Base-by-base conservation (phyloP, 2,888 invertebrate species). In the Leucophora obtusa region DNA sequence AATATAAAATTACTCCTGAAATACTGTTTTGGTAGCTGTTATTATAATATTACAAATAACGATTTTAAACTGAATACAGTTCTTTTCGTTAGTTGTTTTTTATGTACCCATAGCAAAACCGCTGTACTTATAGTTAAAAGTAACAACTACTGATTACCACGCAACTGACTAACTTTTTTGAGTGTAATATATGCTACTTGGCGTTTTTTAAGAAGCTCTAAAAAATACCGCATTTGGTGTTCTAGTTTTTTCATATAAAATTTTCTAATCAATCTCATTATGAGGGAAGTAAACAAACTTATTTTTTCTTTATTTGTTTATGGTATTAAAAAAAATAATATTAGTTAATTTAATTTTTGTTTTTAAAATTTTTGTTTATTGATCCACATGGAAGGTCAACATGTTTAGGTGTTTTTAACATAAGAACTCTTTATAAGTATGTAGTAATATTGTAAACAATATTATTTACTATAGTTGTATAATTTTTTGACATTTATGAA, bases 351-450 rank as follows among this genome's bases (percentile, higher is more conserved):
- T 53, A 9, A 1, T 33, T 38, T 60, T 60, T 58, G 17, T 35
- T 33, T 11, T 18, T 14, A 38, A 28, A 50, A 35, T 11, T 33
- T 35, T 14, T 58, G 14, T n/a, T 24, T 71, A 38, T 60, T 70
- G 28, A 54, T 71, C 9, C 28, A 71, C 24, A 43, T 38, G 10
- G 71, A 62, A 71, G 70, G 60, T 54, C 53, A 62, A 43, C 51
- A 2, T 21, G 59, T 60, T 43, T 15, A n/a, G 17, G 50, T 47
- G 43, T 47, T 14, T 47, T 47, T 47, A 47, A 11, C 14, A 47
- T n/a, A 47, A 47, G n/a, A 47, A 47, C n/a, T 14, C n/a, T 47
- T 47, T 14, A 21, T 21, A 21, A 21, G n/a, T 38, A 2, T 11
- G 11, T 0, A 38, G 11, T 11, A 1, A 11, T 11, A 11, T 38